These are phyloP conservation scores for Piezodorus guildinii DNA, from an alignment of 1,140 invertebrate species.

Conservation along the genomic window DNA sequence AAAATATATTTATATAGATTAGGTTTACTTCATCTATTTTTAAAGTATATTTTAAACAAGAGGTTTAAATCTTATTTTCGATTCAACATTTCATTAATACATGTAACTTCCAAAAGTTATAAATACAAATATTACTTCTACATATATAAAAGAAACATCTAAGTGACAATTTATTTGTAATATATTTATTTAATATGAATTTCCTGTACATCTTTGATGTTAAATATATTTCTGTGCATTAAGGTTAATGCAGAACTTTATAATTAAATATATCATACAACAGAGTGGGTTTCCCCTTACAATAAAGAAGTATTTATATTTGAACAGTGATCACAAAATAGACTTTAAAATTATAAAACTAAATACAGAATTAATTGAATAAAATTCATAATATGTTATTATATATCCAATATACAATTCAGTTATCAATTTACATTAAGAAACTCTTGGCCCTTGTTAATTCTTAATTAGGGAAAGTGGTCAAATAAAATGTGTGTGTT, in stretches of 20 bases:
- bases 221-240: constrained; percentile 16
- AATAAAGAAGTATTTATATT: constrained; percentile 13
- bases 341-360: constrained; percentile 15
- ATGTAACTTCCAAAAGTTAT: too few species aligned
- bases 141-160: too few species aligned
- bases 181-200: constrained; percentile 13
- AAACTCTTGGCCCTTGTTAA: background rate
- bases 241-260: constrained; percentile 1
- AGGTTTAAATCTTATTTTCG: too few species aligned
- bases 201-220: constrained; percentile 15
- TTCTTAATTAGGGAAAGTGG: background rate
- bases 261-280: constrained; percentile 12
- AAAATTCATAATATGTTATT: constrained; percentile 11
- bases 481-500: constrained; percentile 6
- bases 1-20: too few species aligned
- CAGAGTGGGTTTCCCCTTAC: constrained; percentile 9
- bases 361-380: constrained; percentile 16
- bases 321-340: constrained; percentile 15
- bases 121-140: too few species aligned
- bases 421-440: constrained; percentile 3
- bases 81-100: too few species aligned
- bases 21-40: too few species aligned
- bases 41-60: too few species aligned
- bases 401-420: constrained; percentile 8
- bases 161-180: background rate